Percentiles rank a stretch among this genome's conserved stretches.
Evolutionary conservation across 2,888 invertebrate species (phyloP).

Genomic region (Horisme vitalbata): DNA sequence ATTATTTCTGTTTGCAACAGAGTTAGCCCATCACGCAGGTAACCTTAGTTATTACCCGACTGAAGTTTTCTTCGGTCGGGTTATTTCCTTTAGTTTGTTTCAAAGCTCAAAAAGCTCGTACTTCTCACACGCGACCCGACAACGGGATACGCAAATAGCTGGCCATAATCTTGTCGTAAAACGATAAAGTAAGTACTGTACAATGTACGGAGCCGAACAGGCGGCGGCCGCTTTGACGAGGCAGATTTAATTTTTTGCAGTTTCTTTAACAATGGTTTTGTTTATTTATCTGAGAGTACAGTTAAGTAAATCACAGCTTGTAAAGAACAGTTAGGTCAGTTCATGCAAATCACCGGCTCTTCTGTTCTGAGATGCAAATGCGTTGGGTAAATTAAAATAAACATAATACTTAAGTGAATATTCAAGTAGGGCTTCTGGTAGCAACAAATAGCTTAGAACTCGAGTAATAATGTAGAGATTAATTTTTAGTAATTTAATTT

Average conservation of each 20-base stretch:
- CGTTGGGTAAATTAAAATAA: no score
- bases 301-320: constrained; percentile 27
- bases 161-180: constrained; percentile 18
- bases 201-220: constrained; percentile 19
- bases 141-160: constrained; percentile 21
- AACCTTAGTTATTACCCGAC: no score
- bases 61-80: no score
- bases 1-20: no score
- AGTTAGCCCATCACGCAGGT: no score
- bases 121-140: constrained; percentile 10
- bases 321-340: constrained; percentile 2
- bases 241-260: constrained; percentile 26
- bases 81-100: neutral
- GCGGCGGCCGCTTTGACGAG: constrained; percentile 25
- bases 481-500: no score
- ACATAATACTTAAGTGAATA: no score
- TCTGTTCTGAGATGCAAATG: no score
- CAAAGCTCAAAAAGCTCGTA: neutral
- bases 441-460: no score
- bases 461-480: no score
- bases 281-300: constrained; percentile 30
- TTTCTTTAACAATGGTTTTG: constrained; percentile 26
- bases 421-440: no score
- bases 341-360: neutral
- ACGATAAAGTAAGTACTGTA: constrained; percentile 24